Percentiles rank a stretch among this genome's conserved stretches.
Evolutionary conservation across 2,797 vertebrate genomes (phyloP).

Genomic region (Periophthalmus magnuspinnatus): DNA sequence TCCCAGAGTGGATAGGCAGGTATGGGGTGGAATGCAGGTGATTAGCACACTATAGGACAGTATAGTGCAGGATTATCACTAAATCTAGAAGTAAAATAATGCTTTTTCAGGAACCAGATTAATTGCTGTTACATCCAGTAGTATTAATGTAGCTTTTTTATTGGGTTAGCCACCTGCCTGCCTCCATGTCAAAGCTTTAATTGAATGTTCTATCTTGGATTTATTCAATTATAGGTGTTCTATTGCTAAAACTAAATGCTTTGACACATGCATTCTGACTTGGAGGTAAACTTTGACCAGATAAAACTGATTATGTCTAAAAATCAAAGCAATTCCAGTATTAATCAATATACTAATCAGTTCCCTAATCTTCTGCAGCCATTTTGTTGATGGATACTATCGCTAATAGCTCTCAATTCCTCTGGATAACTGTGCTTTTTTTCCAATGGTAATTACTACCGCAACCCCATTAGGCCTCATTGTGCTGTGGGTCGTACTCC

Average conservation of each 20-base stretch:
- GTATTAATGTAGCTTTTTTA: too few species aligned
- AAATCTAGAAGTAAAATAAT: neutral
- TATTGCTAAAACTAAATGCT: too few species aligned
- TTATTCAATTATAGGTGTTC: too few species aligned
- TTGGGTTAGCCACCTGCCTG: too few species aligned
- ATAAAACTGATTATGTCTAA: neutral
- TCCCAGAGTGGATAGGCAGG: neutral
- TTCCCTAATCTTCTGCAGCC: neutral
- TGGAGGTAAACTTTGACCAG: neutral
- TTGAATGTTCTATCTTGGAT: too few species aligned
- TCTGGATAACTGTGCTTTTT: conserved; percentile 26
- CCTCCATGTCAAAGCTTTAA: too few species aligned
- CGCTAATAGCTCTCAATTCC: conserved; percentile 18
- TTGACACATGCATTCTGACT: too few species aligned
- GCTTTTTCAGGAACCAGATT: neutral
- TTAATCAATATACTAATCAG: neutral
- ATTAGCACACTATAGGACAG: neutral
- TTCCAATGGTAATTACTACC: conserved; percentile 40
- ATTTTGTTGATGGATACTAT: conserved; percentile 23
- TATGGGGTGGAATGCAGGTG: neutral
- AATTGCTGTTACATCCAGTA: neutral
- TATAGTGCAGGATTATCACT: neutral
- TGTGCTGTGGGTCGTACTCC: neutral
- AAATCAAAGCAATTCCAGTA: neutral
- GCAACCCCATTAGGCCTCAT: conserved; percentile 22